Conservation (phyloP, 1,140 invertebrate genomes). For the Drosophila grimshawi region DNA sequence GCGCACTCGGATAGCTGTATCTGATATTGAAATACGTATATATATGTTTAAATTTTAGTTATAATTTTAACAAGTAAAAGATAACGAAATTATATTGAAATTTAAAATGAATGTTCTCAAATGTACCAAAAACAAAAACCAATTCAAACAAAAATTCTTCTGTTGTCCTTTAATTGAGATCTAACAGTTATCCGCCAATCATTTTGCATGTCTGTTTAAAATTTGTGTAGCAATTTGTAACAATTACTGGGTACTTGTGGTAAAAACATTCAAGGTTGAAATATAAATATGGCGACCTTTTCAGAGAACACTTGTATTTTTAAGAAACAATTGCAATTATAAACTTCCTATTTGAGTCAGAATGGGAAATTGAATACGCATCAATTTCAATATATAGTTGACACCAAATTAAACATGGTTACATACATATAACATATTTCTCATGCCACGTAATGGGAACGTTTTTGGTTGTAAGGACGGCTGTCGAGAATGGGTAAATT, state of each 20-base stretch:
- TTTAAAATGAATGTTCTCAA: slow-evolving; percentile 78
- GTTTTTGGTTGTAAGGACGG: too few species aligned
- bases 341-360: neutral
- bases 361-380: neutral
- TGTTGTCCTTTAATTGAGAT: neutral
- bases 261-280: neutral
- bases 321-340: neutral
- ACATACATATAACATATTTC: too few species aligned
- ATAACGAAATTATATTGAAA: slow-evolving; percentile 71
- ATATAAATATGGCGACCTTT: neutral
- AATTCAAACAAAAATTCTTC: slow-evolving; percentile 16
- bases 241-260: neutral
- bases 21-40: slow-evolving; percentile 57
- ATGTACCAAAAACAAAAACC: slow-evolving; percentile 66
- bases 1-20: slow-evolving; percentile 48
- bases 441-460: too few species aligned
- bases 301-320: neutral
- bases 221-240: neutral
- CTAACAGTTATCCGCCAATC: neutral
- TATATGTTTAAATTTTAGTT: slow-evolving; percentile 64
- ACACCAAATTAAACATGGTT: too few species aligned
- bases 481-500: neutral
- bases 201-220: neutral
- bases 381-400: neutral
- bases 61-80: slow-evolving; percentile 39